phyloP scores from a whole-genome alignment of 1,140 invertebrate genomes.

The Ganaspis sp. region DNA sequence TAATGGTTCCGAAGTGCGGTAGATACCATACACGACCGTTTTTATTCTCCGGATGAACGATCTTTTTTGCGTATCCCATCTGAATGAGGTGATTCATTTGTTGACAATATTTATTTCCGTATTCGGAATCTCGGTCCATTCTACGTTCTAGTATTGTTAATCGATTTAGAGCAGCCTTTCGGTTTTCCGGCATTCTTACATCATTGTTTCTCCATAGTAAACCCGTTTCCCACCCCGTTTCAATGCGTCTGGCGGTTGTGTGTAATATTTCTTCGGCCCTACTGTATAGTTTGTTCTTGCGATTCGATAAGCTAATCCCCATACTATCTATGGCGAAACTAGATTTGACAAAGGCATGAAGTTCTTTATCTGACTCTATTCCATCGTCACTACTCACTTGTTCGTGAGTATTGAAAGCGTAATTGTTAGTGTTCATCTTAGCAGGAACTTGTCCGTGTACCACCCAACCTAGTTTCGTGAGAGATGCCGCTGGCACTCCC shows the following conservation, averaged over 20 bases:
- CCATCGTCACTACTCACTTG: background rate
- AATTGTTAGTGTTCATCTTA: too few species aligned
- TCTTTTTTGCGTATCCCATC: background rate
- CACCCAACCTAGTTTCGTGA: background rate
- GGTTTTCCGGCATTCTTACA: background rate
- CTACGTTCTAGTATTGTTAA: background rate
- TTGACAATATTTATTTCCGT: background rate
- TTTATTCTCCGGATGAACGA: background rate
- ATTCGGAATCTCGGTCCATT: background rate
- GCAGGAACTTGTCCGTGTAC: background rate
- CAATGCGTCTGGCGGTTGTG: background rate
- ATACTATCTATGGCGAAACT: background rate
- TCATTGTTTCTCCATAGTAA: background rate
- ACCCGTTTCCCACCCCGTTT: background rate
- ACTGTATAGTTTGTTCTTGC: background rate
- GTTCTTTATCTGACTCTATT: background rate
- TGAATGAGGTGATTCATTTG: background rate
- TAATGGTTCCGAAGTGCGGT: background rate
- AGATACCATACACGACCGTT: background rate
- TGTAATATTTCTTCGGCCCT: background rate
- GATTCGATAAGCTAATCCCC: background rate
- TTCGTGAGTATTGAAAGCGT: background rate
- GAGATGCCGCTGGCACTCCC: background rate
- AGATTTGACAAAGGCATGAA: background rate
- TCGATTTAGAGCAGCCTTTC: background rate